Base-by-base conservation (phyloP, 2,113 vertebrate genomes). In the Pyrgilauda ruficollis region DNA sequence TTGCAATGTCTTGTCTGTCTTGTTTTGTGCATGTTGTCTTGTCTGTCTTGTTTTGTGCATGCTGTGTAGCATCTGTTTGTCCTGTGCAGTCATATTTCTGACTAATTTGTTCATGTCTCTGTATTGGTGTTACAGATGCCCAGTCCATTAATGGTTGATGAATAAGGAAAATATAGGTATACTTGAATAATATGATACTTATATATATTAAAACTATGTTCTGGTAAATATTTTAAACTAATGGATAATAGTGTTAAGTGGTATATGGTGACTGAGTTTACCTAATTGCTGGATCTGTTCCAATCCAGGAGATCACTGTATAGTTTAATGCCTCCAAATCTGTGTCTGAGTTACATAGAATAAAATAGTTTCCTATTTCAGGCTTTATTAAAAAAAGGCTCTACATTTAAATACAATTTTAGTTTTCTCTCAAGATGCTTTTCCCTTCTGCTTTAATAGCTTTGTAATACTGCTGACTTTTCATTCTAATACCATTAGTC, bases 1-100 rank as follows among this genome's bases (percentile, higher is more conserved):
- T 89, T 92, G 92, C 80, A 92, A 76, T 56, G 64, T 90, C 83
- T 82, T 69, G 72, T 69, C 77, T 87, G 44, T 91, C 78, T 56
- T 76, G 90, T 89, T 93, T 93, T 73, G 56, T 90, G 72, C 56
- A 28, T 33, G 24, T 80, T 44, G 24, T 78, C 83, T 82, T 69
- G 72, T 69, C 77, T 87, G 44, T 91, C 78, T 56, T 76, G 90
- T 89, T 93, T 93, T 73, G 56, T 90, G 72, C 56, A 28, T 33
- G 24, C 83, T 44, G 24, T 78, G 43, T 35, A 56, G 22, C 64
- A 56, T 41, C 31, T 80, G 70, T 89, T 93, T 94, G 78, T 93
- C 61, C 41, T 96, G n/a, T 75, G 87, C 26, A 63, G 31, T 90
- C 55, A 35, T 79, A 53, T 77, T 92, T 92, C 28, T 84, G 50